Percentiles rank a stretch among this genome's conserved stretches.
These are phyloP conservation scores for Clarias macrocephalus DNA, from an alignment of 2,113 vertebrate genomes.

Conservation along the genomic window DNA sequence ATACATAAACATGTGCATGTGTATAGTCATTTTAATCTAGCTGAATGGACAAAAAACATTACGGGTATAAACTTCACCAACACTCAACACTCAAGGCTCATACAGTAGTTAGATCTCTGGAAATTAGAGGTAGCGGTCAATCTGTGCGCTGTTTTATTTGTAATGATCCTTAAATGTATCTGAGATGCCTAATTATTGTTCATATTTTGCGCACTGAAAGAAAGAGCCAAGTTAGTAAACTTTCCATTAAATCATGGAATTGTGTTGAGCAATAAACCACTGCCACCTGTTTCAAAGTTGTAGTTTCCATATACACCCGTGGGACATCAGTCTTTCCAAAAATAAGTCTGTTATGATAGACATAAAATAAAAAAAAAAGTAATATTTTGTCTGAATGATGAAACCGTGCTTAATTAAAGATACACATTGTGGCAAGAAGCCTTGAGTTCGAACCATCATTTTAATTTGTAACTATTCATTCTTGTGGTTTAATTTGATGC, in stretches of 20 bases:
- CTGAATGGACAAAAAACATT: background rate
- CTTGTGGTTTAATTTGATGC: background rate
- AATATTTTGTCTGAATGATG: background rate
- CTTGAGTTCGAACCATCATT: background rate
- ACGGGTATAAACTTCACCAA: background rate
- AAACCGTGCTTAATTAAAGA: background rate
- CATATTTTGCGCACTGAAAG: background rate
- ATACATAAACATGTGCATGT: background rate
- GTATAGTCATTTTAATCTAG: background rate
- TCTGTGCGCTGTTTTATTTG: background rate
- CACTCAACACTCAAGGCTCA: background rate
- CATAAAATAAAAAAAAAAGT: no score
- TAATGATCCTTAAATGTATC: background rate
- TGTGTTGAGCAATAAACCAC: constrained; percentile 20
- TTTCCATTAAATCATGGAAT: constrained; percentile 15
- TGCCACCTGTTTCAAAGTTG: constrained; percentile 10
- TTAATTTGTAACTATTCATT: background rate
- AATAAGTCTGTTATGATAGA: background rate
- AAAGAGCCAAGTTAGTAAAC: constrained; percentile 17
- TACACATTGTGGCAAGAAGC: background rate
- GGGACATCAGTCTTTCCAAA: background rate
- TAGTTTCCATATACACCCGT: background rate
- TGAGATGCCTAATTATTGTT: background rate
- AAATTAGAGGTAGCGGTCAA: background rate
- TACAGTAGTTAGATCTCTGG: background rate